Evolutionary conservation across 2,888 invertebrate species (phyloP), one percentile per base, ranked within the genome.

Genomic region (Trissonchulus sp.): DNA sequence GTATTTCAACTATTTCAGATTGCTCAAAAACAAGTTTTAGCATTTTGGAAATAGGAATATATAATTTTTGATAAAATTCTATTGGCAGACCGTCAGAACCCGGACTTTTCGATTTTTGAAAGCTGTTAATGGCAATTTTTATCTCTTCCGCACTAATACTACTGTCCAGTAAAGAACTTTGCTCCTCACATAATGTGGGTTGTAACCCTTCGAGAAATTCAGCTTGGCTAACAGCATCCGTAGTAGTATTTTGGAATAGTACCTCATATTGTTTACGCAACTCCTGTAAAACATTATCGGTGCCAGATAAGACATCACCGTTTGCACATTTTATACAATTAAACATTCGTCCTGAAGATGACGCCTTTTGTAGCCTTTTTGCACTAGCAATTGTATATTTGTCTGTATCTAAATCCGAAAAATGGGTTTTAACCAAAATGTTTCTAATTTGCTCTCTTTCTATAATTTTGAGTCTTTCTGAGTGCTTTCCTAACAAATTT

Each of bases 41-140:
- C 34, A 31, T 65, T 65, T 30, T n/a, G 15, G 34, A 65, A 65
- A 65, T 3, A 8, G 65, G 65, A 15, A 65, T 15, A 18, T 31
- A n/a, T 65, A 65, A 3, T 30, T 30, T 65, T 65, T 3, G 28
- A 30, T 65, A 65, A 65, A 65, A 65, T 65, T 65, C 65, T 31
- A 65, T 65, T 65, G 65, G 65, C 31, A 65, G n/a, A 30, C 65
- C 65, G n/a, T 65, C 65, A 34, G 15, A 31, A 31, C 65, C 65
- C n/a, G 65, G 65, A 30, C 8, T 18, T 30, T n/a, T 65, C 15
- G 28, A 31, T 30, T 18, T 8, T 3, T 3, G 15, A n/a, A 65
- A 65, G 3, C 65, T n/a, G 3, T 15, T 15, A 8, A 65, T 65
- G 31, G 65, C 8, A 31, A 8, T 65, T n/a, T n/a, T 30, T 15